Conservation (phyloP, 2,797 vertebrate species). For the Neopelma chrysocephalum region DNA sequence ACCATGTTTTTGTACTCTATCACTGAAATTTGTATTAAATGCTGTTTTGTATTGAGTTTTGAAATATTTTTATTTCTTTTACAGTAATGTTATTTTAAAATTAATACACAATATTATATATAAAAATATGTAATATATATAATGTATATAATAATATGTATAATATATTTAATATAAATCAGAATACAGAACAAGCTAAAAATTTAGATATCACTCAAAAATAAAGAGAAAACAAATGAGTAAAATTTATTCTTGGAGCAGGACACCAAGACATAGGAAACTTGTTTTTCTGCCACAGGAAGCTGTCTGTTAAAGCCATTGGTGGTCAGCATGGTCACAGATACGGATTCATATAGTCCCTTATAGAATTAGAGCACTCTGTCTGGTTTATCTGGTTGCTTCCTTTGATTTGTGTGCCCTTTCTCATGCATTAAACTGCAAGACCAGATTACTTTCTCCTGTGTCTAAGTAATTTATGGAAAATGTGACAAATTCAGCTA, state of each 20-base stretch:
- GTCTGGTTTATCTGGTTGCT: neutral
- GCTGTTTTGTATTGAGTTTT: neutral
- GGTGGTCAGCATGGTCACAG: neutral
- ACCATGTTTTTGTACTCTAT: neutral
- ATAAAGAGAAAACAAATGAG: neutral
- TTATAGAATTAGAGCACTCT: neutral
- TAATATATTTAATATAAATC: neutral
- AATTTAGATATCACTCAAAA: neutral
- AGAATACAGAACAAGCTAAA: neutral
- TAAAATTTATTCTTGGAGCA: neutral
- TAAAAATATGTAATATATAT: neutral
- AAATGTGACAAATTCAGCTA: conserved; percentile 16
- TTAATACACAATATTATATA: neutral
- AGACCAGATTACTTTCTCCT: neutral
- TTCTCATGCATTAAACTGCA: neutral
- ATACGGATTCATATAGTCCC: neutral
- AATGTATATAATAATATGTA: no score
- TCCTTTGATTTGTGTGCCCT: neutral
- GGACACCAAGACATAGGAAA: neutral
- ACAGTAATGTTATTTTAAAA: neutral
- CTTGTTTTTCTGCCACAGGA: neutral
- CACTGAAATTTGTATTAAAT: neutral
- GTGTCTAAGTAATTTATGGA: neutral
- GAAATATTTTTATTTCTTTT: neutral
- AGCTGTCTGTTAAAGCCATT: neutral